Evolutionary conservation across 2,888 invertebrate genomes (phyloP), one percentile per base, ranked within the genome.

Genomic region (Drosophila formosana): DNA sequence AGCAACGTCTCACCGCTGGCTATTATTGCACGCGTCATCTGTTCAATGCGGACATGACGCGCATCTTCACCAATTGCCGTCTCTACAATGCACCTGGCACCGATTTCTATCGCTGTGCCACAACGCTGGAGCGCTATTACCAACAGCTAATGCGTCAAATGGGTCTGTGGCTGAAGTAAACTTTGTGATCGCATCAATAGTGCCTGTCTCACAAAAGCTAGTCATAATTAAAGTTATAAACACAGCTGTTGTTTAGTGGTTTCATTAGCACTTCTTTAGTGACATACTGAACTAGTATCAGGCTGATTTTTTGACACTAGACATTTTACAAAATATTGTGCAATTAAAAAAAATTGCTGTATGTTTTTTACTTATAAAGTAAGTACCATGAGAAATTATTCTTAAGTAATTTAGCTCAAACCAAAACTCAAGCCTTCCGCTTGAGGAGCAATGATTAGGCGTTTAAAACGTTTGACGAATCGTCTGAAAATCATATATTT

Each of bases 41-140:
- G 50, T 99, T 99, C 93, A 96, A 97, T 75, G 98, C 98, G 0
- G 99, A 99, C 92, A 97, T 99, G 96, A 96, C 95, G 47, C 94
- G 99, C 50, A 98, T 99, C 80, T 98, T 98, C 91, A 96, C 96
- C 56, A 99, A 99, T 93, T 99, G 99, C 91, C 95, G 98, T 28
- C 95, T 98, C 56, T 99, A 99, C 93, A 99, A 99, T 93, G 96
- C 97, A 13, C 96, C 97, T 0, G 98, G 98, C 70, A 99, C 99
- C 0, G 97, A 98, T 85, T 99, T 99, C 92, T 99, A 88, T 75
- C 96, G 97, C 90, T 98, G 97, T 93, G 99, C 98, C 3, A 97
- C 97, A 91, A 95, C 95, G 0, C 93, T 99, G 63, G 98, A 99
- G 92, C 97, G 97, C 81, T 98, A 97, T 93, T 98, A 96, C 96